Conservation (phyloP, 2,888 invertebrate species). For the Arge pagana region DNA sequence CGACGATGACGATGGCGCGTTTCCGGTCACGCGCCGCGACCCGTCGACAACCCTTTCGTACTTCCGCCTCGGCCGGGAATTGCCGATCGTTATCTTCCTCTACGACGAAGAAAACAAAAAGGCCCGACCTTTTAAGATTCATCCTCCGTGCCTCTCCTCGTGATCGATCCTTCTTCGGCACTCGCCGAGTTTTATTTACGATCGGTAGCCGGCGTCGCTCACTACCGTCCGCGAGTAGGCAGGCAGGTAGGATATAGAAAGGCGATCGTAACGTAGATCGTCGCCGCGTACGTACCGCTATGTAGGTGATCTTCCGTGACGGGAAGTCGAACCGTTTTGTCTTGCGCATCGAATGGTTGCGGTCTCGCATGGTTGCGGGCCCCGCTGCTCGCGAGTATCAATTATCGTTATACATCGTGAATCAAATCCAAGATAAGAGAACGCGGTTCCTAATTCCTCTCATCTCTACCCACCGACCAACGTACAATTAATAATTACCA, state of each 20-base stretch:
- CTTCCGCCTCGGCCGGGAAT: constrained; percentile 16
- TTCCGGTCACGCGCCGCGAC: constrained; percentile 20
- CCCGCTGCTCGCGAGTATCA: too few species aligned
- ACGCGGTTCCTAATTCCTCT: too few species aligned
- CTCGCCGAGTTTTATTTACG: constrained; percentile 5
- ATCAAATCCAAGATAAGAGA: too few species aligned
- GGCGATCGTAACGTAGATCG: constrained; percentile 3
- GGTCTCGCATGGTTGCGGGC: too few species aligned
- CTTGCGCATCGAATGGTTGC: constrained; percentile 7
- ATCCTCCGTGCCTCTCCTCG: constrained; percentile 9
- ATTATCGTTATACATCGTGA: too few species aligned
- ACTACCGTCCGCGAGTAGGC: too few species aligned
- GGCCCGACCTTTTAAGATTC: constrained; percentile 5
- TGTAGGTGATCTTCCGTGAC: constrained; percentile 14
- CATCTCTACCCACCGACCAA: too few species aligned
- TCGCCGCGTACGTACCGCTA: constrained; percentile 14
- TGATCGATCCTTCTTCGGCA: not conserved
- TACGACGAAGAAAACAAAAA: too few species aligned
- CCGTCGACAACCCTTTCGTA: constrained; percentile 16
- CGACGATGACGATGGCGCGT: constrained; percentile 4
- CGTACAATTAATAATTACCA: constrained; percentile 18
- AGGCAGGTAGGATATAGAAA: too few species aligned
- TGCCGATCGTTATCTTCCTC: too few species aligned
- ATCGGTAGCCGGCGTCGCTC: constrained; percentile 1
- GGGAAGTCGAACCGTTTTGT: constrained; percentile 13